Conservation (phyloP, 2,113 vertebrate species). For the Pseudopipra pipra region DNA sequence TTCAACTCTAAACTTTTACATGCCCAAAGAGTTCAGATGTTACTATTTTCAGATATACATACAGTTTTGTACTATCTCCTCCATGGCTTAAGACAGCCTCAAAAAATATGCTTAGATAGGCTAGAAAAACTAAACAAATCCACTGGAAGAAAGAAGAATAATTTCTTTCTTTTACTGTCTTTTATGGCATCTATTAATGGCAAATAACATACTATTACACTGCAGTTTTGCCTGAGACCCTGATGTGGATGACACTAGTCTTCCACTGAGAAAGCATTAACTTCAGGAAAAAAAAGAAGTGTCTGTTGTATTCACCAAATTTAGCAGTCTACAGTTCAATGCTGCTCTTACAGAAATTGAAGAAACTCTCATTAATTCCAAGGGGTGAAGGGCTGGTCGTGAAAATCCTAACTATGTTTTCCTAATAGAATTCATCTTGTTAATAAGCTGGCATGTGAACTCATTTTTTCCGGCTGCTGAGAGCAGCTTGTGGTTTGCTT, state of each 20-base stretch:
- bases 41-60: constrained; percentile 8
- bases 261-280: background rate
- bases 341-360: background rate
- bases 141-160: background rate
- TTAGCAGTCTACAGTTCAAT: background rate
- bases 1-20: background rate
- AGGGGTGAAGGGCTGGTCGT: background rate
- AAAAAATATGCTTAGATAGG: background rate
- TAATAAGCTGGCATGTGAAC: constrained; percentile 64
- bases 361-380: constrained; percentile 21
- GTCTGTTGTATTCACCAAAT: background rate
- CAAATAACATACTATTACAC: background rate
- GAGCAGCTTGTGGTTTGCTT: constrained; percentile 68
- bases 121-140: constrained; percentile 20
- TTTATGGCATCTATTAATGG: background rate
- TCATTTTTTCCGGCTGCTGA: constrained; percentile 44
- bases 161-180: background rate
- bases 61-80: background rate
- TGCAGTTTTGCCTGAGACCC: background rate
- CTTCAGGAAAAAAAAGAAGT: background rate
- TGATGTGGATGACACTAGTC: background rate
- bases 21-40: background rate
- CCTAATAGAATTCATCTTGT: constrained; percentile 58
- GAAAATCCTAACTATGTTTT: constrained; percentile 54
- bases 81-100: background rate